Base-by-base conservation (phyloP, 2,888 invertebrate genomes). In the Drosophila subsilvestris region DNA sequence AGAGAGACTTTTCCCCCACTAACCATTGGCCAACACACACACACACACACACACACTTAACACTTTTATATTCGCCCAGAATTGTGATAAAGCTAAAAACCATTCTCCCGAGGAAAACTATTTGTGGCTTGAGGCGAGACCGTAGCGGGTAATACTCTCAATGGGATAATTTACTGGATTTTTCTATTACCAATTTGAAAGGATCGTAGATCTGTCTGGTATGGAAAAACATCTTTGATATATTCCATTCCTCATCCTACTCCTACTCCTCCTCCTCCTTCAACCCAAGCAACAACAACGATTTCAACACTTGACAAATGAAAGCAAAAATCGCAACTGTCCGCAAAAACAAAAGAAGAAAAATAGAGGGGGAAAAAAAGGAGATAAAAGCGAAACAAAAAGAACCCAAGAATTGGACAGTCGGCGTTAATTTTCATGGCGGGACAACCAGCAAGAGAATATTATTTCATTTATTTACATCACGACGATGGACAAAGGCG, bases 391-490 rank as follows among this genome's bases (percentile, higher is more conserved):
- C 14, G 73, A 78, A 66, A 51, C 61, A 62, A 65, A 54, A 61
- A 51, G 44, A 60, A 74, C 76, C 65, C 74, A 66, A 74, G 78
- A 74, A 66, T 76, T 84, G 37, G 14, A 37, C n/a, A 37, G 74
- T 60, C 75, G 79, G 67, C 69, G 81, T 81, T 85, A 88, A 87
- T 89, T 89, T 87, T 88, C 85, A 88, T 78, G 85, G 68, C 78
- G 74, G 74, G 79, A 80, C 82, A 86, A 76, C 37, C 73, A 80
- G 78, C 74, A 79, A 86, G 80, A 74, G 63, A 82, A 88, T 88
- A 88, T 81, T 88, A 85, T 85, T 85, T 85, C 89, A 86, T 87
- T 71, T 86, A 86, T 89, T 87, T 87, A 85, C 86, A 86, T 76
- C 85, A 60, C 45, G 42, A 53, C 56, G 9, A 14, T 2, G 44